phyloP scores from a whole-genome alignment of 2,797 vertebrate genomes.

The Choloepus didactylus region DNA sequence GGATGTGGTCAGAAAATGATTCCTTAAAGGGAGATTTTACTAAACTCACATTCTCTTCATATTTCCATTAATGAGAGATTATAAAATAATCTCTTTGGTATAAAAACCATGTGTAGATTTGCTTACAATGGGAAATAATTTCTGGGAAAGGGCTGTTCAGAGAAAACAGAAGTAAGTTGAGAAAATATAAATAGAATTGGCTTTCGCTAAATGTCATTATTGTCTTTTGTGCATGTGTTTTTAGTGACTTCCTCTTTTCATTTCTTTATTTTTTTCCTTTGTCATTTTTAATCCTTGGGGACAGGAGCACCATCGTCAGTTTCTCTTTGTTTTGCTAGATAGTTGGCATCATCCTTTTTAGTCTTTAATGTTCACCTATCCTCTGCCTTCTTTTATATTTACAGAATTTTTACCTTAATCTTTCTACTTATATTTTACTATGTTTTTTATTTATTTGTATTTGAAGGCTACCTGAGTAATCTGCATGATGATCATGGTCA shows the following conservation, averaged over 20 bases:
- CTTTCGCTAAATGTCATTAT: background rate
- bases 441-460: background rate
- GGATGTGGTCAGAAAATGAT: background rate
- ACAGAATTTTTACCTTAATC: background rate
- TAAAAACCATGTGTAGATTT: background rate
- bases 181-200: background rate
- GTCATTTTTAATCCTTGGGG: background rate
- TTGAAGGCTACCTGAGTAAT: background rate
- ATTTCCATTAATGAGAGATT: background rate
- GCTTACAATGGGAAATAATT: background rate
- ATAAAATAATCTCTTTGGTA: background rate
- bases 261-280: background rate
- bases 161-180: background rate
- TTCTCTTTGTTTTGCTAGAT: background rate
- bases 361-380: background rate
- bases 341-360: background rate
- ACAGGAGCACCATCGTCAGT: background rate
- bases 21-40: background rate
- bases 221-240: background rate
- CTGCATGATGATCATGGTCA: background rate
- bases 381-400: background rate
- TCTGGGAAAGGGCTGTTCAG: background rate
- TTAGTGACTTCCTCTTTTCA: background rate
- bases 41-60: background rate
- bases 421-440: background rate